phyloP scores from a whole-genome alignment of 2,797 vertebrate genomes.

The Ataeniobius toweri region DNA sequence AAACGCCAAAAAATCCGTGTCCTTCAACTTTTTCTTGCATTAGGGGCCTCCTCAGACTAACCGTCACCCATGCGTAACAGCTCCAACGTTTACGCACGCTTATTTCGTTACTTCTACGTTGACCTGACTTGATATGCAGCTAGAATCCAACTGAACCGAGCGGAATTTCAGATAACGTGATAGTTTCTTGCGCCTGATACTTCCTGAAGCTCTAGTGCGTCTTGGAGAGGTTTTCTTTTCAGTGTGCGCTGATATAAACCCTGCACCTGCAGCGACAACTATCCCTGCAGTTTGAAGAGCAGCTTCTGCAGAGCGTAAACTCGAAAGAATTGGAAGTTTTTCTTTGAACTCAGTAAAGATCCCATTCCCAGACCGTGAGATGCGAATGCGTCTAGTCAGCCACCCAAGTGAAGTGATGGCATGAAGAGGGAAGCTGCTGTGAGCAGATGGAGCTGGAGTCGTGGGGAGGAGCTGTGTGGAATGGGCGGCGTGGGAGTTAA shows the following conservation, averaged over 20 bases:
- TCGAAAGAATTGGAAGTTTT: conserved; percentile 82
- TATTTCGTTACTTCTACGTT: conserved; percentile 37
- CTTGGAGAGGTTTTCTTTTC: conserved; percentile 44
- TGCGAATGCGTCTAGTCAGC: conserved; percentile 59
- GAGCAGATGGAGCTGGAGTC: conserved; percentile 43
- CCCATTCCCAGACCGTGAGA: conserved; percentile 83
- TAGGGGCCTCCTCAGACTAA: neutral
- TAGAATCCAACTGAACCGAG: conserved; percentile 2
- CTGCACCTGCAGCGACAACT: conserved; percentile 63
- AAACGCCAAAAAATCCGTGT: neutral
- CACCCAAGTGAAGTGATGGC: conserved; percentile 53
- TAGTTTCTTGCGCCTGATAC: conserved; percentile 32
- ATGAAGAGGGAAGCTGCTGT: conserved; percentile 42
- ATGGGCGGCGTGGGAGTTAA: conserved; percentile 31
- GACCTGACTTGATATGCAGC: neutral
- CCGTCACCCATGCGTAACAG: conserved; percentile 27
- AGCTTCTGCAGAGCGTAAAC: conserved; percentile 80
- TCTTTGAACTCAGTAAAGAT: conserved; percentile 78
- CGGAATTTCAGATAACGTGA: neutral
- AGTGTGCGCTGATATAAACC: conserved; percentile 21
- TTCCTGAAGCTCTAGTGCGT: conserved; percentile 27
- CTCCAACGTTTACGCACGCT: conserved; percentile 59
- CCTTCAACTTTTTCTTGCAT: conserved; percentile 6
- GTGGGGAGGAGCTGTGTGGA: conserved; percentile 58
- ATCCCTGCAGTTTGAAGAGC: conserved; percentile 84